Percentiles rank a stretch among this genome's conserved stretches.
Evolutionary conservation across 2,113 vertebrate genomes (phyloP).

Genomic region (Natator depressus): DNA sequence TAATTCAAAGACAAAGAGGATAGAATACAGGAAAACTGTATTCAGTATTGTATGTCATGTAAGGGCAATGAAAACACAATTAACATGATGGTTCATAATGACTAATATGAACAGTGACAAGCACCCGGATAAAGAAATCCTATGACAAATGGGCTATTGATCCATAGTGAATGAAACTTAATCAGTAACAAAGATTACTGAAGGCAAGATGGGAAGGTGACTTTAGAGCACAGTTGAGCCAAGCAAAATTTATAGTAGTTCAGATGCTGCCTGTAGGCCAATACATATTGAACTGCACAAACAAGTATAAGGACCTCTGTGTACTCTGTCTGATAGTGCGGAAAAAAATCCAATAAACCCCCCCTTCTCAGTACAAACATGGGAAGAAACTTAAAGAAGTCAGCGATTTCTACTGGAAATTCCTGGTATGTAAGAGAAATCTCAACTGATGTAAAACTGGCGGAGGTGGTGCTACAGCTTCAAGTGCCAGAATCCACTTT

Average conservation of each 20-base stretch:
- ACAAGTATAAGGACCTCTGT: neutral
- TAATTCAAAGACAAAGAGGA: neutral
- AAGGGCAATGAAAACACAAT: neutral
- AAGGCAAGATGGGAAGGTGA: neutral
- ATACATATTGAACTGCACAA: neutral
- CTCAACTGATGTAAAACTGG: neutral
- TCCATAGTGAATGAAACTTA: neutral
- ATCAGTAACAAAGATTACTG: neutral
- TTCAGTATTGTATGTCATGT: neutral
- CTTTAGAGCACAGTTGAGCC: neutral
- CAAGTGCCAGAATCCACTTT: neutral
- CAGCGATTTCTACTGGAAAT: neutral
- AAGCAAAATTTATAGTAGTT: neutral
- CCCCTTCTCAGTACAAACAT: neutral
- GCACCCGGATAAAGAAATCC: neutral
- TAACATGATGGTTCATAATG: neutral
- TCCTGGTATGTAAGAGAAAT: neutral
- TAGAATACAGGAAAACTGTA: neutral
- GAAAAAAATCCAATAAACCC: neutral
- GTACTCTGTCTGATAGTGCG: neutral
- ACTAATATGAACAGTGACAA: neutral
- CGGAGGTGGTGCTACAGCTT: neutral
- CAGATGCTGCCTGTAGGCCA: neutral
- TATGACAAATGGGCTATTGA: neutral
- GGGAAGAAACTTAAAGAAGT: neutral